Evolutionary conservation across 1,140 invertebrate genomes (phyloP), one percentile per base, ranked within the genome.

Genomic region (Ganaspis sp.): DNA sequence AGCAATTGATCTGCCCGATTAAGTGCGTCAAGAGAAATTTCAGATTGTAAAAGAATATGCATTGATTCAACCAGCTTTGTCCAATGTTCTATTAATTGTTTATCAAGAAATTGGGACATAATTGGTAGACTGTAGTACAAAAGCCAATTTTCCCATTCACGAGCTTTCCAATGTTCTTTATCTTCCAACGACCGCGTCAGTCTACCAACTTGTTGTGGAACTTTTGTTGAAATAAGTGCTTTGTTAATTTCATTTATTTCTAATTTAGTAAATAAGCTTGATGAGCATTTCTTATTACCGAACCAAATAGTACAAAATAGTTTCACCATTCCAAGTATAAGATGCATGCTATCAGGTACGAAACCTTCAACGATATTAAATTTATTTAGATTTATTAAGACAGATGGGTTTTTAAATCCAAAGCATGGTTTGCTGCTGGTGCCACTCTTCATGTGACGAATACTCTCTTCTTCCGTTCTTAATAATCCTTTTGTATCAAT

Each of bases 141-240:
- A 38, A 58, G n/a, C 72, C 72, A 73, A 6, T 73, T 73, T 73
- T 73, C 72, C 9, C 38, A 58, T 38, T 73, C 72, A 1, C 53
- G 45, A n/a, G 49, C 12, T 58, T 73, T 73, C 72, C 72, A 73
- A 9, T 34, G 6, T 11, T 17, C 2, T 54, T 26, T 3, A 29
- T 73, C 15, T 12, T 6, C 0, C 0, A 58, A 42, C 9, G 29
- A 42, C 9, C 72, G 53, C 0, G 49, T 19, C 21, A 58, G 53
- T n/a, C 49, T 21, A 0, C 4, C 3, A 45, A 72, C 9, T 42
- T 72, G 70, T 4, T 42, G 1, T 11, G 37, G 40, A 17, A 40
- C 38, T 69, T 74, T 19, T 58, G 58, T 69, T 17, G 37, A 38
- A 12, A 17, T 12, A 12, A 74, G 19, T 21, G 23, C 9, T 8